A percentile compares a stretch with the other conserved stretches of the same genome.
Conservation (phyloP, 1,140 invertebrate genomes). For the Cotesia vestalis region DNA sequence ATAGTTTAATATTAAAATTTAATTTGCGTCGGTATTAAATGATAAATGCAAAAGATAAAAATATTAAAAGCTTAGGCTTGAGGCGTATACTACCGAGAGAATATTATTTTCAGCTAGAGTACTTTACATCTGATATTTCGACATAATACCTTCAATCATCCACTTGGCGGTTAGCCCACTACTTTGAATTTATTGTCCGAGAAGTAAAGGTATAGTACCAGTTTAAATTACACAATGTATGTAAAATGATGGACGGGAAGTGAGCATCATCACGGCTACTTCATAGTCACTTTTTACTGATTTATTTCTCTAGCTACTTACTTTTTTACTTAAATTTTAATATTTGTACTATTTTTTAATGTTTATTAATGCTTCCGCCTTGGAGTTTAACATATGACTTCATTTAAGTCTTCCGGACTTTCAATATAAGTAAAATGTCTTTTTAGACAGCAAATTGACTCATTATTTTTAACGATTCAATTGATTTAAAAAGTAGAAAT, state of each 20-base stretch:
- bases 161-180: slow-evolving; percentile 12
- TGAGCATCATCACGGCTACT: no score
- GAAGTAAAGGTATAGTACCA: not conserved
- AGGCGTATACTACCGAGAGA: not conserved
- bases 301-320: not conserved
- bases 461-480: no score
- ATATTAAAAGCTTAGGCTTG: not conserved
- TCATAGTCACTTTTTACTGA: not conserved
- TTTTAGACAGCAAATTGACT: no score
- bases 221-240: not conserved
- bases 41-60: not conserved
- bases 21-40: no score
- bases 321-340: no score
- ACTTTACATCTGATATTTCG: slow-evolving; percentile 4
- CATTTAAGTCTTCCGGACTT: no score
- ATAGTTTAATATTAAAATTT: no score
- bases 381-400: no score
- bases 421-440: no score
- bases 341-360: no score
- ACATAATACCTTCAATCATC: slow-evolving; percentile 25
- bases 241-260: not conserved
- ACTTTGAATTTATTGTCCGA: not conserved
- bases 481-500: no score
- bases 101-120: not conserved
- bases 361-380: no score